A percentile compares a stretch with the other conserved stretches of the same genome.
phyloP scores from a whole-genome alignment of 2,113 vertebrate genomes.

The Zonotrichia leucophrys region DNA sequence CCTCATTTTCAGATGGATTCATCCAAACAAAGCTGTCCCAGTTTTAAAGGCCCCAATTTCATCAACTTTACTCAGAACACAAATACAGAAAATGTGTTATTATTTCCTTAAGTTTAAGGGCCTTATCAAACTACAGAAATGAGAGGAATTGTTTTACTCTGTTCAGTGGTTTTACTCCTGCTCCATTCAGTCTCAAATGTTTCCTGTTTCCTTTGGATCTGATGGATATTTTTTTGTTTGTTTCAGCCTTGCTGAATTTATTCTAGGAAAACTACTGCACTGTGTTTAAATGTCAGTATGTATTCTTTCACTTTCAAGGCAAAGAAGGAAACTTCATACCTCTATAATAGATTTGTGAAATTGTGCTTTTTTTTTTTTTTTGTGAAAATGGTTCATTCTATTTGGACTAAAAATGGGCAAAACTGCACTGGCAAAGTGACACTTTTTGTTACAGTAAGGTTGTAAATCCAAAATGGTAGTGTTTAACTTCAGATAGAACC shows the following conservation, averaged over 20 bases:
- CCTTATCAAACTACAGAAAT: not conserved
- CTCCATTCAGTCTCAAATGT: not conserved
- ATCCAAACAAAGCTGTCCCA: not conserved
- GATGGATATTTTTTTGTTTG: not conserved
- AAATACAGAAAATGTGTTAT: not conserved
- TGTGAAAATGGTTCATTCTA: not conserved
- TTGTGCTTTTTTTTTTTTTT: not conserved
- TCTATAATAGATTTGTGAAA: not conserved
- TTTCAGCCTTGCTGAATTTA: not conserved
- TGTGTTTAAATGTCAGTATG: not conserved
- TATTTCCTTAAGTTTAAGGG: not conserved
- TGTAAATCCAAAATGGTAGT: not conserved
- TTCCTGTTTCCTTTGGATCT: not conserved
- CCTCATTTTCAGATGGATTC: not conserved
- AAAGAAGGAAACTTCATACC: not conserved
- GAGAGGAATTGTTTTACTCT: not conserved
- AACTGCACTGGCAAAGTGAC: conserved; percentile 60
- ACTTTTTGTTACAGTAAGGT: not conserved
- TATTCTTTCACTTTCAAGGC: not conserved
- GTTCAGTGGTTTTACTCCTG: not conserved
- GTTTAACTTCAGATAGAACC: not conserved
- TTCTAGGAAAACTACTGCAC: not conserved
- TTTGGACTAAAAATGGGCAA: conserved; percentile 6
- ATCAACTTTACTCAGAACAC: not conserved
- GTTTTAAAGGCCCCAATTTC: not conserved